phyloP scores from a whole-genome alignment of 2,888 invertebrate species.

The Pyrocoelia pectoralis region DNA sequence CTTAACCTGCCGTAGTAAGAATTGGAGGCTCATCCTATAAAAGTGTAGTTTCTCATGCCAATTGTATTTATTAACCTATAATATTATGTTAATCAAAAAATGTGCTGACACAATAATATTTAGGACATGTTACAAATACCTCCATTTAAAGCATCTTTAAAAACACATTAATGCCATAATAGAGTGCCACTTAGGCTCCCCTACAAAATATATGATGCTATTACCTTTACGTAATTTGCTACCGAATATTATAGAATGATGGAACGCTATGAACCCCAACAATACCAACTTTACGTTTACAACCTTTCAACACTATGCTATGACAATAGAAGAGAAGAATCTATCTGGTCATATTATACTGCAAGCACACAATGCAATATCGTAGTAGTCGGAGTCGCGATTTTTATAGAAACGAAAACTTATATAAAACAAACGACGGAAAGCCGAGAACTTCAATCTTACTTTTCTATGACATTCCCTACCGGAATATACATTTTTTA shows the following conservation, averaged over 20 bases:
- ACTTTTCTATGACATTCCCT: background rate
- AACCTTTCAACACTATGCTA: background rate
- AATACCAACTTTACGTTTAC: background rate
- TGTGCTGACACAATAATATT: too few relatives aligned
- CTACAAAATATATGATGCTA: background rate
- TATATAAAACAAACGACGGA: background rate
- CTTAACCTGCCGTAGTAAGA: too few relatives aligned
- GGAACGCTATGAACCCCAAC: background rate
- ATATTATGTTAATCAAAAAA: too few relatives aligned
- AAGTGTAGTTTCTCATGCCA: too few relatives aligned
- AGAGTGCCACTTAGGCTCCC: conserved; percentile 1
- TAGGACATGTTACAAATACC: too few relatives aligned
- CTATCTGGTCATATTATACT: too few relatives aligned
- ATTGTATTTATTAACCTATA: too few relatives aligned
- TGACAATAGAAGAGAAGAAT: too few relatives aligned
- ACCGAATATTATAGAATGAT: background rate
- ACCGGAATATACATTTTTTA: background rate
- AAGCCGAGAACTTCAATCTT: conserved; percentile 7
- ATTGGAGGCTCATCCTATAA: too few relatives aligned
- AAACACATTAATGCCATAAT: background rate
- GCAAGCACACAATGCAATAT: too few relatives aligned
- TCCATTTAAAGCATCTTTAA: background rate
- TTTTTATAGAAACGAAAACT: background rate
- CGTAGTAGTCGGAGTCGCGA: too few relatives aligned
- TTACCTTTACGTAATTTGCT: background rate